Evolutionary conservation across 2,888 invertebrate species (phyloP), one percentile per base, ranked within the genome.

Genomic region (Salticus scenicus): DNA sequence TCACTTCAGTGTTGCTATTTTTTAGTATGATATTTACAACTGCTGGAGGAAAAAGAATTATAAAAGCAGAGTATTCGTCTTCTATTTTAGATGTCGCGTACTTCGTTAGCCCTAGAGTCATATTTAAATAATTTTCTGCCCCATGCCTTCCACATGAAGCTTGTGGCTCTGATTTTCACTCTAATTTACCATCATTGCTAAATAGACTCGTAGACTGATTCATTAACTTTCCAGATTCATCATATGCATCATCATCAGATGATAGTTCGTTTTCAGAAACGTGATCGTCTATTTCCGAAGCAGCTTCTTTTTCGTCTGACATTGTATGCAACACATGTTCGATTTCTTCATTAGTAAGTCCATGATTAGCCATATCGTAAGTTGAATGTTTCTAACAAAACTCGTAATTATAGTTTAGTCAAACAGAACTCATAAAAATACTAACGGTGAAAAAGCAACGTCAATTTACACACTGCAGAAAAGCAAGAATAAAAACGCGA

Each of bases 221-320:
- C 66, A 24, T 66, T 28, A 28, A 66, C 17, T 66, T 8, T 12
- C 27, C 66, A 66, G 31, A 30, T 66, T 66, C 28, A 28, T 30
- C 28, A 66, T 66, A n/a, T n/a, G n/a, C n/a, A n/a, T n/a, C n/a
- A n/a, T n/a, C n/a, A n/a, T n/a, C n/a, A n/a, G n/a, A n/a, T 28
- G 24, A 66, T 66, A 28, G 31, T 66, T 66, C 66, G 17, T 1
- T 66, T 66, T 1, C 66, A 66, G 66, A 66, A 66, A 66, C 31
- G 66, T 66, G 66, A 66, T 66, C 66, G 31, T 66, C n/a, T n/a
- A n/a, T n/a, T n/a, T n/a, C n/a, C n/a, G n/a, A 66, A 2, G 27
- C 66, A 66, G 1, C 28, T 66, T 66, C 27, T 5, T 66, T n/a
- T n/a, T n/a, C n/a, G n/a, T n/a, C n/a, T n/a, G n/a, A n/a, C n/a